A percentile compares a stretch with the other conserved stretches of the same genome.
Evolutionary conservation across 2,797 vertebrate species (phyloP).

Genomic region (Synanceia verrucosa): DNA sequence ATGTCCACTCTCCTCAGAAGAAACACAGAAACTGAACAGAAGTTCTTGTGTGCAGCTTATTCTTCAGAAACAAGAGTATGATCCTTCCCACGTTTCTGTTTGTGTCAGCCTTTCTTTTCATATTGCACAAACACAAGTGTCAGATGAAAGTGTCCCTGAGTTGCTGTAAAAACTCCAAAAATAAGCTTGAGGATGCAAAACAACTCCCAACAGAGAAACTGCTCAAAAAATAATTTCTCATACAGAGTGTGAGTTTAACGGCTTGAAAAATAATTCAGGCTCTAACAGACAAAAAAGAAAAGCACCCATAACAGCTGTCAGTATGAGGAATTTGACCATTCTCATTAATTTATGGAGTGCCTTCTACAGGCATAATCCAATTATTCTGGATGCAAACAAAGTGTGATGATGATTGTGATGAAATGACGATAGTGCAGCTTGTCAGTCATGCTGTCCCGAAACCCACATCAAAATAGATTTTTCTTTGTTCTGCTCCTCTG

Average conservation of each 20-base stretch:
- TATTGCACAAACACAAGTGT: constrained; percentile 29
- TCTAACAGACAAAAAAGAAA: background rate
- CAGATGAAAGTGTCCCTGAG: constrained; percentile 44
- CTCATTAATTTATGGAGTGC: constrained; percentile 32
- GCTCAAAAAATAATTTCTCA: constrained; percentile 53
- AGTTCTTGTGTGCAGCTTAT: constrained; percentile 22
- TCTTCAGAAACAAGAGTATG: constrained; percentile 11
- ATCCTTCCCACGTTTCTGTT: constrained; percentile 33
- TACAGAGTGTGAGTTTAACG: constrained; percentile 38
- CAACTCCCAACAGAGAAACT: constrained; percentile 31
- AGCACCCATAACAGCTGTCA: constrained; percentile 38
- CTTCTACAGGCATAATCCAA: constrained; percentile 2
- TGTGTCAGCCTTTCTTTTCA: constrained; percentile 31
- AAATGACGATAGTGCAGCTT: constrained; percentile 16
- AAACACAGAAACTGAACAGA: constrained; percentile 5
- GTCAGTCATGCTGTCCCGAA: constrained; percentile 49
- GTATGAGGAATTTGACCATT: constrained; percentile 40
- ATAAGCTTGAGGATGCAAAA: constrained; percentile 46
- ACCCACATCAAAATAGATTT: constrained; percentile 53
- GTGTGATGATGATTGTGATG: constrained; percentile 27
- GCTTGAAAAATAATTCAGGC: constrained; percentile 45
- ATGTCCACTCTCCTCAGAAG: constrained; percentile 40
- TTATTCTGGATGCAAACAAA: constrained; percentile 18
- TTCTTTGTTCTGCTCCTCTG: constrained; percentile 37
- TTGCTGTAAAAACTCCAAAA: constrained; percentile 44